Percentiles rank a stretch among this genome's conserved stretches.
These are phyloP conservation scores for Tupiocoris notatus DNA, from an alignment of 2,888 invertebrate species.

Conservation along the genomic window DNA sequence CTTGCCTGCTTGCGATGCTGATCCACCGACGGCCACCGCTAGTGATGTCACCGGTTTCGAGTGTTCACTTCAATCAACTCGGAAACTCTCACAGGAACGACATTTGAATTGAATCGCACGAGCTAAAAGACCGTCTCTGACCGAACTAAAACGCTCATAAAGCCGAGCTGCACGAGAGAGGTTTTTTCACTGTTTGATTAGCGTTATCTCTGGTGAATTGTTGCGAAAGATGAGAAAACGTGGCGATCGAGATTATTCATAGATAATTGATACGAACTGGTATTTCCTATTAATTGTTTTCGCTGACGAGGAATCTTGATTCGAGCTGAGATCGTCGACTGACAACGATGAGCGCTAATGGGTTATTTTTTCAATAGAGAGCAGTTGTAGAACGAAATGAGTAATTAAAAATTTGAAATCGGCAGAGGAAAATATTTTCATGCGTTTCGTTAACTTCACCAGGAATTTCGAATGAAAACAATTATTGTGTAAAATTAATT, in stretches of 20 bases:
- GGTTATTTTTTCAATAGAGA: too few relatives aligned
- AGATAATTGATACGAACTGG: too few relatives aligned
- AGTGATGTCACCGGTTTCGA: slow-evolving; percentile 31
- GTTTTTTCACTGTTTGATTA: background rate
- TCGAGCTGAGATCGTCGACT: too few relatives aligned
- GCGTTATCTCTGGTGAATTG: background rate
- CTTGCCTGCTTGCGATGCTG: slow-evolving; percentile 4
- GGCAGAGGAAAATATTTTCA: too few relatives aligned
- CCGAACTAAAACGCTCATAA: background rate
- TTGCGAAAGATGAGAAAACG: background rate
- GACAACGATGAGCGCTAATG: too few relatives aligned
- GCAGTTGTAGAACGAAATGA: too few relatives aligned
- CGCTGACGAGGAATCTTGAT: too few relatives aligned
- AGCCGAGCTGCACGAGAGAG: background rate
- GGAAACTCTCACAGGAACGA: slow-evolving; percentile 4
- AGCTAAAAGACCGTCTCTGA: slow-evolving; percentile 4
- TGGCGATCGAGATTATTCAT: background rate
- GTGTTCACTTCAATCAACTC: slow-evolving; percentile 24
- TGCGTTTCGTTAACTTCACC: too few relatives aligned
- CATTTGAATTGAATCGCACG: slow-evolving; percentile 29
- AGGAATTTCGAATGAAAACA: too few relatives aligned
- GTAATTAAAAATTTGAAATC: too few relatives aligned
- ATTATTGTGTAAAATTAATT: too few relatives aligned
- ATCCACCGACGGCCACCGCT: background rate
- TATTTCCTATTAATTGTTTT: too few relatives aligned